These are phyloP conservation scores for Drosophila burlai DNA, from an alignment of 1,140 invertebrate genomes.

Conservation along the genomic window DNA sequence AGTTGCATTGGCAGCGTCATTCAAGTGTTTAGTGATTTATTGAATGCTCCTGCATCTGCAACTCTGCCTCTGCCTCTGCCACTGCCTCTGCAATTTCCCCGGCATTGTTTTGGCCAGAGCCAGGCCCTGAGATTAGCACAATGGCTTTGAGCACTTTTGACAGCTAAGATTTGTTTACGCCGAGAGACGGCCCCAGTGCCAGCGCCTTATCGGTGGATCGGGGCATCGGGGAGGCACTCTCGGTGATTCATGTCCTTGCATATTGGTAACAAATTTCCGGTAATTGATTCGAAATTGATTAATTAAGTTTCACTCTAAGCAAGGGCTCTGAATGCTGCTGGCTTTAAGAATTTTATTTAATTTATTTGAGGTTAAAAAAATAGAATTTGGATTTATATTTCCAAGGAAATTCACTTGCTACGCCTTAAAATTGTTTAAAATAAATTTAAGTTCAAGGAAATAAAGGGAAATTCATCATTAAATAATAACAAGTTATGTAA, in stretches of 20 bases:
- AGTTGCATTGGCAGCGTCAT: slow-evolving; percentile 83
- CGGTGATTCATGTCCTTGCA: slow-evolving; percentile 79
- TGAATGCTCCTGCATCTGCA: slow-evolving; percentile 61
- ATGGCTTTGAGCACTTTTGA: slow-evolving; percentile 83
- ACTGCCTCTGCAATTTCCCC: slow-evolving; percentile 3
- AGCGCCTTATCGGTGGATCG: slow-evolving; percentile 46
- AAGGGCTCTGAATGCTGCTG: too few species aligned
- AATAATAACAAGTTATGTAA: too few species aligned
- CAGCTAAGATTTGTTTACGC: slow-evolving; percentile 81
- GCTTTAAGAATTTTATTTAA: background rate
- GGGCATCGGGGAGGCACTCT: background rate
- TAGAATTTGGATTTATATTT: background rate
- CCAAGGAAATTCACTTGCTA: too few species aligned
- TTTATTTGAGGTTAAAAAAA: background rate
- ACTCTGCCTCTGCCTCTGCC: slow-evolving; percentile 3
- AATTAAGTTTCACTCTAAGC: slow-evolving; percentile 58
- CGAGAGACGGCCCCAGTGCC: background rate
- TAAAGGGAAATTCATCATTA: too few species aligned
- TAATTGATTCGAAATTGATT: slow-evolving; percentile 84
- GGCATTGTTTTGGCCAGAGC: slow-evolving; percentile 11
- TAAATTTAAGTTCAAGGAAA: too few species aligned
- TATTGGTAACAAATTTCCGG: slow-evolving; percentile 84
- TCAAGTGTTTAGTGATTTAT: slow-evolving; percentile 85
- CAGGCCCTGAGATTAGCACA: slow-evolving; percentile 72
- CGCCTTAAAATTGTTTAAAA: too few species aligned